Base-by-base conservation (phyloP, 2,797 vertebrate genomes). In the Octomys mimax region DNA sequence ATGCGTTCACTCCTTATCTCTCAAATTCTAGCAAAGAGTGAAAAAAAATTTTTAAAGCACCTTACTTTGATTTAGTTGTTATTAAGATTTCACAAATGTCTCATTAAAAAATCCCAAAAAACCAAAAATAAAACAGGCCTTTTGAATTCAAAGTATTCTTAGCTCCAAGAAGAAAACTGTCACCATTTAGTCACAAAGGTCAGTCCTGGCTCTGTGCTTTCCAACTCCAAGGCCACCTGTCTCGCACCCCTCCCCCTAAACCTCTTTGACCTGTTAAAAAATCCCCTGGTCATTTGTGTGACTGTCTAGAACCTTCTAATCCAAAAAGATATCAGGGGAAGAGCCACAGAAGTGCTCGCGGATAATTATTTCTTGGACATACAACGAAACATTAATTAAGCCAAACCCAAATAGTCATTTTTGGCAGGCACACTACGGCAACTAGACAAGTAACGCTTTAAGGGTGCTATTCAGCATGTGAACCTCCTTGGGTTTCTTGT, bases 401-500 rank as follows among this genome's bases (percentile, higher is more conserved):
- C 85, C 82, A 95, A 95, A 49, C 4, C 9, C 79, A 91, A 93
- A 93, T 26, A 36, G 46, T 64, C 52, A 86, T 80, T 92, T 93
- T 93, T 82, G 89, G 92, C 57, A 88, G 90, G 77, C n/a, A 42
- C 13, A 92, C 70, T 90, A 68, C 28, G 85, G 52, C 59, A 96
- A 83, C 24, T 61, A 81, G 52, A 78, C 89, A 73, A 96, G 83
- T 94, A 94, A 92, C 89, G 86, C 52, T 95, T 92, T 16, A 39
- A 95, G 95, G 89, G 71, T 87, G 54, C 33, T 68, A 82, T 88
- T 87, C 77, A 89, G 6, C 83, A 95, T 92, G 46, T 96, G 89
- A 92, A 91, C 82, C 75, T 95, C 66, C 18, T 95, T 91, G 93
- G 93, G n/a, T 95, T 96, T 87, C 52, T 81, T 96, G 52, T 68